Conservation (phyloP, 1,140 invertebrate genomes). For the Grapholita molesta region DNA sequence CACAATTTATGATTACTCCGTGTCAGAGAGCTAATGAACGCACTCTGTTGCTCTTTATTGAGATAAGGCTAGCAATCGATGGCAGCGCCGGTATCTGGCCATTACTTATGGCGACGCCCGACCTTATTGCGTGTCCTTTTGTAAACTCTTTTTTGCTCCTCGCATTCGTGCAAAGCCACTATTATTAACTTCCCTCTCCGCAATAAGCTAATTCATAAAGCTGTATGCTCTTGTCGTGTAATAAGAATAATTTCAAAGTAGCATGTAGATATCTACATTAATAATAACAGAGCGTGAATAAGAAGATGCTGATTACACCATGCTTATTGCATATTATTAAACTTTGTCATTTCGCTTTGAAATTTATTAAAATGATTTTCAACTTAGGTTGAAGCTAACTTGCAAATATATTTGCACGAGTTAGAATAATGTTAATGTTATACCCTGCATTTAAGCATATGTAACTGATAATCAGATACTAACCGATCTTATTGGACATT, state of each 20-base stretch:
- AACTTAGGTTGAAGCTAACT: not conserved
- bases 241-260: conserved; percentile 36
- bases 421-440: no score
- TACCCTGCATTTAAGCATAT: no score
- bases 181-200: conserved; percentile 54
- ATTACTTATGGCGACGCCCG: conserved; percentile 67
- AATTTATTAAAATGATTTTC: not conserved
- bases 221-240: conserved; percentile 34
- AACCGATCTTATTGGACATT: not conserved
- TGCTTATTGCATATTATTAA: conserved; percentile 31
- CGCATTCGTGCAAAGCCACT: conserved; percentile 58
- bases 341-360: conserved; percentile 27
- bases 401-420: no score
- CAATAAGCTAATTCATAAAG: conserved; percentile 59
- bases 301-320: conserved; percentile 22
- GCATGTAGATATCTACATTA: conserved; percentile 31
- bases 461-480: not conserved
- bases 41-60: conserved; percentile 75
- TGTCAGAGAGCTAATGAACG: conserved; percentile 76
- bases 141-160: conserved; percentile 55
- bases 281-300: conserved; percentile 23
- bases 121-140: conserved; percentile 65
- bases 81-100: conserved; percentile 46
- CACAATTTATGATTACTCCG: conserved; percentile 73
- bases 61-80: conserved; percentile 73